Evolutionary conservation across 2,888 invertebrate species (phyloP).

Genomic region (Drosophila planitibia): DNA sequence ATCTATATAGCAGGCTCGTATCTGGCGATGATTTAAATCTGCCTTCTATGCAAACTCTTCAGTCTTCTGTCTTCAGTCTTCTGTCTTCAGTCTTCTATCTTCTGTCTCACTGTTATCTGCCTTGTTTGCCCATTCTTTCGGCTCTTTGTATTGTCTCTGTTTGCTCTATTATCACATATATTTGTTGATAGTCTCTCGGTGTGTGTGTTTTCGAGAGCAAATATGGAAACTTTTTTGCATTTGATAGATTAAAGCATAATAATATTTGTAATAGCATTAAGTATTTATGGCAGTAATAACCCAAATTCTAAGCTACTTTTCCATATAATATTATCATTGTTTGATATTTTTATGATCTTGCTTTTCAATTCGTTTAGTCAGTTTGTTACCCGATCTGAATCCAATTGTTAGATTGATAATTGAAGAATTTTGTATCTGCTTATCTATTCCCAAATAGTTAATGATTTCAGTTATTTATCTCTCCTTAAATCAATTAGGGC

Average conservation of each 20-base stretch:
- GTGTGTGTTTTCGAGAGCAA: neutral
- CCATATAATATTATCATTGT: neutral
- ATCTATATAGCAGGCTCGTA: neutral
- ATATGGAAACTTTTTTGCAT: neutral
- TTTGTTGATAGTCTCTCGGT: neutral
- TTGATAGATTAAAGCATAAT: neutral
- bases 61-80: neutral
- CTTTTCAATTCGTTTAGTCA: neutral
- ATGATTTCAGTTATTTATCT: neutral
- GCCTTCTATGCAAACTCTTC: conserved; percentile 9
- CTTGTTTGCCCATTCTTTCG: conserved; percentile 35
- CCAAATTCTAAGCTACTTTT: neutral
- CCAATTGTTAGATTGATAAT: neutral
- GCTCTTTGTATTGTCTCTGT: conserved; percentile 33
- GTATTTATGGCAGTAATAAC: conserved; percentile 22
- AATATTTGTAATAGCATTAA: neutral
- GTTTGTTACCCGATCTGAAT: neutral
- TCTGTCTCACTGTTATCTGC: conserved; percentile 11
- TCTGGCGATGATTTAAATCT: neutral
- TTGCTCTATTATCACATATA: conserved; percentile 15
- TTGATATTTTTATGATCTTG: neutral
- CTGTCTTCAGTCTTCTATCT: conserved; percentile 11
- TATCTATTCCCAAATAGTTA: neutral
- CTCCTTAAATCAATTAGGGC: neutral
- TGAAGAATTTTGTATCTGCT: neutral